phyloP scores from a whole-genome alignment of 1,140 invertebrate genomes.

The Arion vulgaris region DNA sequence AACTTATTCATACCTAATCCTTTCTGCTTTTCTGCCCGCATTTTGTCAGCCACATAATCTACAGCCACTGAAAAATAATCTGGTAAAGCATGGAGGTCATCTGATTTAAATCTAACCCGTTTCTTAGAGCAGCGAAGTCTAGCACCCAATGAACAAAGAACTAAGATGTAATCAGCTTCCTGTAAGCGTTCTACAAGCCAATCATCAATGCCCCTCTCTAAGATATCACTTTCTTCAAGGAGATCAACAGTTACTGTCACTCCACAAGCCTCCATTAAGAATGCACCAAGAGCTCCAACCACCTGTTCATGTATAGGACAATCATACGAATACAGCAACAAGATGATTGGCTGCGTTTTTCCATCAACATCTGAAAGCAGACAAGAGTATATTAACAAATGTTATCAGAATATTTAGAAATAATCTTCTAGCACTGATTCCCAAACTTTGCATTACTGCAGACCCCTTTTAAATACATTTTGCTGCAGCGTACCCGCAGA shows the following conservation, averaged over 20 bases:
- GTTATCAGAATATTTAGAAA: not conserved
- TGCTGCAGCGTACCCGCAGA: no score
- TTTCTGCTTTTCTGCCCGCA: slow-evolving; percentile 63
- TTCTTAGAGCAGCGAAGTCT: slow-evolving; percentile 66
- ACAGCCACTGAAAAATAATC: slow-evolving; percentile 69
- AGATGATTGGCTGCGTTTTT: slow-evolving; percentile 61
- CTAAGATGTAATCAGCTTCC: slow-evolving; percentile 66
- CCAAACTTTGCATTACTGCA: no score
- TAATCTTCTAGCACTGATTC: no score
- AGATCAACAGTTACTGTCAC: slow-evolving; percentile 65
- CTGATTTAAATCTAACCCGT: slow-evolving; percentile 56
- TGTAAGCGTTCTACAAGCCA: slow-evolving; percentile 66
- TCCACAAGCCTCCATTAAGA: slow-evolving; percentile 66
- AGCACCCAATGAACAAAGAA: slow-evolving; percentile 67
- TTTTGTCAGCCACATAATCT: slow-evolving; percentile 68
- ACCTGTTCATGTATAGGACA: slow-evolving; percentile 66
- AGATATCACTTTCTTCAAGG: slow-evolving; percentile 64
- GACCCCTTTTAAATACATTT: no score
- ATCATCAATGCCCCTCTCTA: slow-evolving; percentile 60
- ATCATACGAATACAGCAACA: slow-evolving; percentile 65
- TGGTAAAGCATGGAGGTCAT: slow-evolving; percentile 52
- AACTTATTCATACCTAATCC: slow-evolving; percentile 62
- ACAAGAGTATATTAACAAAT: not conserved
- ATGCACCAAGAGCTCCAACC: slow-evolving; percentile 60
- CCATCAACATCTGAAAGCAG: slow-evolving; percentile 57